Conservation (phyloP, 2,113 vertebrate species). For the Malurus alboscapulatus region DNA sequence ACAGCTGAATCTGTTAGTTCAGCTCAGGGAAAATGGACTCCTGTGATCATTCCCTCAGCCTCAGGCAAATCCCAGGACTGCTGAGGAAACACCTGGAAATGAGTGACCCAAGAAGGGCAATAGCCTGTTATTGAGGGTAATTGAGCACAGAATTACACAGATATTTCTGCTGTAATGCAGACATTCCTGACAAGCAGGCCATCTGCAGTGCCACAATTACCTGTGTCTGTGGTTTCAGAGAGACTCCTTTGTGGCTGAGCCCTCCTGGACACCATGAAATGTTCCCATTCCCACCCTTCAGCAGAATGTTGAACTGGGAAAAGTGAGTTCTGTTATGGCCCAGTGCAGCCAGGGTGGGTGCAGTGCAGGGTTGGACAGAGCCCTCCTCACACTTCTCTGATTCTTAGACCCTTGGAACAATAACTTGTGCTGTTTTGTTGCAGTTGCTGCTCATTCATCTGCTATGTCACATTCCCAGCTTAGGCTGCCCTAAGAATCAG, state of each 20-base stretch:
- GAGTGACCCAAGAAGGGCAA: neutral
- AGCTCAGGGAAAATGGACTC: neutral
- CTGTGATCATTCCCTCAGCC: neutral
- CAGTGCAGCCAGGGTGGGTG: neutral
- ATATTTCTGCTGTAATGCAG: neutral
- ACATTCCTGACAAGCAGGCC: neutral
- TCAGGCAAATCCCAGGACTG: neutral
- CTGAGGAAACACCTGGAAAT: neutral
- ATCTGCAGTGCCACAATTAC: neutral
- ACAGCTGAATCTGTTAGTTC: neutral
- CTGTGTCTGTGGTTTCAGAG: neutral
- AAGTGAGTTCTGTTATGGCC: neutral
- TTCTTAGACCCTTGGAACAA: neutral
- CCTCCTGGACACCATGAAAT: neutral
- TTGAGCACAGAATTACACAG: neutral
- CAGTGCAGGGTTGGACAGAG: neutral
- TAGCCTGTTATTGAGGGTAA: neutral
- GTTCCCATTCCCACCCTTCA: neutral
- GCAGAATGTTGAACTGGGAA: neutral
- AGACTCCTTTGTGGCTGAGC: neutral
- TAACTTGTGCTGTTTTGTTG: neutral
- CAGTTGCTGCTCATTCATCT: neutral
- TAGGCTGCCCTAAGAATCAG: neutral
- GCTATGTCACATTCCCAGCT: neutral
- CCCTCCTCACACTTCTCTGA: neutral